Conservation (phyloP, 2,797 vertebrate genomes). For the Poecile montanus region DNA sequence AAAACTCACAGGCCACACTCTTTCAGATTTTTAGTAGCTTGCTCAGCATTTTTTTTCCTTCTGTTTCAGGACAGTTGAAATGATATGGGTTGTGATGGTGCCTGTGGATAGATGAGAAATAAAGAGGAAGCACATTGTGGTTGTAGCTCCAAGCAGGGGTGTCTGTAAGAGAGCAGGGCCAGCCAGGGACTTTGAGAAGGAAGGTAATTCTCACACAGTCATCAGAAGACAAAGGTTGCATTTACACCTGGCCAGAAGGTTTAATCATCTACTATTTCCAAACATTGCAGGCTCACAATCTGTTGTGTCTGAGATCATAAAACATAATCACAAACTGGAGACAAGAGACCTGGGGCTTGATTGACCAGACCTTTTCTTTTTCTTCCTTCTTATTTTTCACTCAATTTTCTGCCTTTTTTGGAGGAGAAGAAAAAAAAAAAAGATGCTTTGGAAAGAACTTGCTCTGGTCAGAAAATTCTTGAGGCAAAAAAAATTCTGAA, state of each 20-base stretch:
- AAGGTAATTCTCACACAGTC: conserved; percentile 80
- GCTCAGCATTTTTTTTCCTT: neutral
- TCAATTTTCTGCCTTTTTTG: neutral
- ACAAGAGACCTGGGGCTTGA: conserved; percentile 67
- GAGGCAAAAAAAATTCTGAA: neutral
- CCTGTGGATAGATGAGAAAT: neutral
- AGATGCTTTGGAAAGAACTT: neutral
- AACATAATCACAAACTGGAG: conserved; percentile 70
- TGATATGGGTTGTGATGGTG: neutral
- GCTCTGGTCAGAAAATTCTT: conserved; percentile 11
- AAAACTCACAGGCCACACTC: conserved; percentile 8
- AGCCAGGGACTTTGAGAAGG: conserved; percentile 64
- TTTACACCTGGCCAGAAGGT: conserved; percentile 94
- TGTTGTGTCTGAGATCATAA: conserved; percentile 81
- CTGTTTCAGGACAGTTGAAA: neutral
- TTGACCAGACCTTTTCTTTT: conserved; percentile 57
- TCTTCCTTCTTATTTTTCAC: conserved; percentile 46
- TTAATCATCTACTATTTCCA: conserved; percentile 99
- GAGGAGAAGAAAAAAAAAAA: no score
- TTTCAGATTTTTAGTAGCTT: conserved; percentile 8
- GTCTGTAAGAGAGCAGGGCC: conserved; percentile 37
- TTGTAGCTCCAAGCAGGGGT: neutral
- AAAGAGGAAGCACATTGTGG: neutral
- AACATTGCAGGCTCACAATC: conserved; percentile 85
- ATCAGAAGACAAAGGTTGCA: conserved; percentile 97